Conservation (phyloP, 2,113 vertebrate genomes). For the Mionectes macconnelli region DNA sequence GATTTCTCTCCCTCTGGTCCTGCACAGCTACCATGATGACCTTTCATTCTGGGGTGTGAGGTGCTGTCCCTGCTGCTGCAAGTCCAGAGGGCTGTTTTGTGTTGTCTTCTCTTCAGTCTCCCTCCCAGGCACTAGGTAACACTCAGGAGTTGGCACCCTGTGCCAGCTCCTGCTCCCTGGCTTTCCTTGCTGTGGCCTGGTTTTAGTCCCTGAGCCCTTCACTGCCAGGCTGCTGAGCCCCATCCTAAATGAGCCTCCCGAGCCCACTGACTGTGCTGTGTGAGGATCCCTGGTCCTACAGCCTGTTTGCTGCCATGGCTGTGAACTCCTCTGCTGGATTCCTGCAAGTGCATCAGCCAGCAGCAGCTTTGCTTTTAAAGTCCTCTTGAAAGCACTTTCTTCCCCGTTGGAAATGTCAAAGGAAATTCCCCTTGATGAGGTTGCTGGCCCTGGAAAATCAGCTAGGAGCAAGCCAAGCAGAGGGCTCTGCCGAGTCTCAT, state of each 20-base stretch:
- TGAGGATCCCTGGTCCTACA: neutral
- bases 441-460: neutral
- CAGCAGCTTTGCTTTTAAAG: conserved; percentile 13
- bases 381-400: neutral
- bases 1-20: neutral
- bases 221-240: neutral
- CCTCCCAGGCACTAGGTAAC: neutral
- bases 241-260: fast-evolving
- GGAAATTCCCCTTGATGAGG: conserved; percentile 5
- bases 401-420: neutral
- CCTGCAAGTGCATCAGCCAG: neutral
- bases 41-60: neutral
- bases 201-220: neutral
- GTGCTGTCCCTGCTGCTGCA: neutral
- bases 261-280: fast-evolving
- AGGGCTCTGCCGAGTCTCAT: neutral
- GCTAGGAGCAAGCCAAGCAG: neutral
- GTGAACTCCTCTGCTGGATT: neutral
- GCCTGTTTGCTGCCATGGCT: fast-evolving
- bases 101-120: neutral
- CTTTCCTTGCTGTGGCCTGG: neutral
- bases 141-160: neutral
- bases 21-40: fast-evolving
- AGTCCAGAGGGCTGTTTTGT: fast-evolving
- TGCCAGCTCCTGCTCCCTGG: fast-evolving